Percentiles rank a stretch among this genome's conserved stretches.
Conservation (phyloP, 2,797 vertebrate species). For the Chaenodraco wilsoni region DNA sequence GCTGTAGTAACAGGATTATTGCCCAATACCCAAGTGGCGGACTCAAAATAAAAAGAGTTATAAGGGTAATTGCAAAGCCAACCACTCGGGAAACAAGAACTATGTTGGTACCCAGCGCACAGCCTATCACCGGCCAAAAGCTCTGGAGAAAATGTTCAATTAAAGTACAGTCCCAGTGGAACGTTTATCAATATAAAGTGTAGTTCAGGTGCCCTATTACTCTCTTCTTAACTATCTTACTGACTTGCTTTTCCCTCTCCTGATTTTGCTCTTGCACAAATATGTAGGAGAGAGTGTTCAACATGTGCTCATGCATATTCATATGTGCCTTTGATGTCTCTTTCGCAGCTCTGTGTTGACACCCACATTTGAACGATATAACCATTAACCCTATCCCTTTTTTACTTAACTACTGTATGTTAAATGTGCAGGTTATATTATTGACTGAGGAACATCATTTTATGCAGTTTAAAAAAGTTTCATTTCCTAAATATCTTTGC, state of each 20-base stretch:
- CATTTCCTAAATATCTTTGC: not conserved
- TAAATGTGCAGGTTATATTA: slow-evolving; percentile 16
- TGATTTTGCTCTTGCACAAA: slow-evolving; percentile 34
- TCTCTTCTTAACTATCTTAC: slow-evolving; percentile 27
- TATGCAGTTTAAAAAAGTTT: not conserved
- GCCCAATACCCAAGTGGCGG: slow-evolving; percentile 69
- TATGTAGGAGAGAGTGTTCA: slow-evolving; percentile 37
- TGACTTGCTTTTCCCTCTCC: slow-evolving; percentile 12
- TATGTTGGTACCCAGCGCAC: slow-evolving; percentile 56
- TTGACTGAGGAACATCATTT: not conserved
- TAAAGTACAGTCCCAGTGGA: slow-evolving; percentile 53
- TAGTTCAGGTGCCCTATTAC: slow-evolving; percentile 33
- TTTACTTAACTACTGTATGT: slow-evolving; percentile 19
- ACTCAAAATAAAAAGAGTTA: slow-evolving; percentile 75
- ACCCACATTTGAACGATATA: slow-evolving; percentile 45
- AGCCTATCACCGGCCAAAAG: slow-evolving; percentile 51
- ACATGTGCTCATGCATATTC: slow-evolving; percentile 69
- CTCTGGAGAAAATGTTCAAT: slow-evolving; percentile 72
- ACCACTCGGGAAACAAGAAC: slow-evolving; percentile 76
- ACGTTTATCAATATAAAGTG: slow-evolving; percentile 50
- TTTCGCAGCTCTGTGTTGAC: slow-evolving; percentile 42
- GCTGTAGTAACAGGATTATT: slow-evolving; percentile 73
- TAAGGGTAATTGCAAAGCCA: slow-evolving; percentile 79
- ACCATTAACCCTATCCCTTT: slow-evolving; percentile 31
- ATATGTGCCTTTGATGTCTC: slow-evolving; percentile 58